A percentile compares a stretch with the other conserved stretches of the same genome.
phyloP scores from a whole-genome alignment of 2,113 vertebrate species.

The Pogonocichla stellata region DNA sequence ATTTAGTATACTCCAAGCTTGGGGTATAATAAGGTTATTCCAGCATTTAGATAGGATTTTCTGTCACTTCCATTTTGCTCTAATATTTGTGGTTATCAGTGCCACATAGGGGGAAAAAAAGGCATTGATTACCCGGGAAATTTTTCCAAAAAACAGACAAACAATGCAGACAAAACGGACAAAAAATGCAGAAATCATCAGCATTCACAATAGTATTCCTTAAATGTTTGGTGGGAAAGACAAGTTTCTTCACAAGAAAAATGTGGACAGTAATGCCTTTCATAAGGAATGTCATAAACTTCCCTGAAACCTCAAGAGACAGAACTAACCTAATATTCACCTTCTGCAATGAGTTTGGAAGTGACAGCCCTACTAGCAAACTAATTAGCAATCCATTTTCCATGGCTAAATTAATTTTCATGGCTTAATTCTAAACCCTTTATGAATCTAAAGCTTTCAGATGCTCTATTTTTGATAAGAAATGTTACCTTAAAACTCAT shows the following conservation, averaged over 20 bases:
- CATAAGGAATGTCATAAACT: not conserved
- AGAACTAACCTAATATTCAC: conserved; percentile 29
- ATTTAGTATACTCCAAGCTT: not conserved
- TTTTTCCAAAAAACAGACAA: not conserved
- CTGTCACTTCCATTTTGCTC: not conserved
- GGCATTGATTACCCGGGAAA: not conserved
- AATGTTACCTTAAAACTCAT: not conserved
- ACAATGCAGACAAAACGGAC: too few relatives aligned
- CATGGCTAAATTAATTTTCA: conserved; percentile 24
- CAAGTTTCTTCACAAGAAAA: not conserved
- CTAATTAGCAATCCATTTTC: conserved; percentile 45
- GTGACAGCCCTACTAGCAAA: conserved; percentile 23
- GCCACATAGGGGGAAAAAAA: fast-evolving
- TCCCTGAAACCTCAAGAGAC: not conserved
- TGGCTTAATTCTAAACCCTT: conserved; percentile 9
- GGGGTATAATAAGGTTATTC: not conserved
- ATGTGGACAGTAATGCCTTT: not conserved
- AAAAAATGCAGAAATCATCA: not conserved
- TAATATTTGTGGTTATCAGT: not conserved
- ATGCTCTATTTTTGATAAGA: not conserved
- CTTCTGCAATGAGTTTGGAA: conserved; percentile 13
- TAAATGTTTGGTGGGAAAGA: not conserved
- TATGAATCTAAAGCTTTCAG: not conserved
- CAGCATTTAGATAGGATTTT: not conserved
- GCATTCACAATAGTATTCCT: not conserved